A percentile compares a stretch with the other conserved stretches of the same genome.
Evolutionary conservation across 1,140 invertebrate species (phyloP).

Genomic region (Hermetia illucens): DNA sequence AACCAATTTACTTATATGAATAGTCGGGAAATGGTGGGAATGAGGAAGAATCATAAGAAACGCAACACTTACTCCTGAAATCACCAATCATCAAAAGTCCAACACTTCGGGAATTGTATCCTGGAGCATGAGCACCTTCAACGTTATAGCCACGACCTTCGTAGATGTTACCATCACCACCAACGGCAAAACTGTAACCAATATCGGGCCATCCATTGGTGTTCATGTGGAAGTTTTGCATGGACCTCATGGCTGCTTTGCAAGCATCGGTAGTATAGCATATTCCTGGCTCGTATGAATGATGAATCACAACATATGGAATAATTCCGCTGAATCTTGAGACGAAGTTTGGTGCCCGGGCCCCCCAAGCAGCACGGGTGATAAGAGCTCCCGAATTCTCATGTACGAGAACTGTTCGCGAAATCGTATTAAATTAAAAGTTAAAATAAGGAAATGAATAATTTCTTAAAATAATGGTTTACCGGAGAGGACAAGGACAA

Average conservation of each 20-base stretch:
- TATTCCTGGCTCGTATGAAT: slow-evolving; percentile 38
- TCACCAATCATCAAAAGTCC: slow-evolving; percentile 44
- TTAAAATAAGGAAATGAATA: no score
- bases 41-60: no score
- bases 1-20: no score
- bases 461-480: no score
- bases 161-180: slow-evolving; percentile 50
- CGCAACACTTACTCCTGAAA: background rate
- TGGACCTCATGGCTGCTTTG: slow-evolving; percentile 30
- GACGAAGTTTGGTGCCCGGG: no score
- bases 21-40: no score
- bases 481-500: no score
- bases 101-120: slow-evolving; percentile 28
- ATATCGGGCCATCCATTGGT: slow-evolving; percentile 37
- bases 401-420: no score
- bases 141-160: slow-evolving; percentile 44
- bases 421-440: no score
- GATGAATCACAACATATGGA: slow-evolving; percentile 55
- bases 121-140: slow-evolving; percentile 41
- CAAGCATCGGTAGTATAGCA: slow-evolving; percentile 36
- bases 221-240: slow-evolving; percentile 39
- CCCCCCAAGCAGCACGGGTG: no score
- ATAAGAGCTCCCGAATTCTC: no score
- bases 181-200: slow-evolving; percentile 52
- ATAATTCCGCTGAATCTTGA: no score